A percentile compares a stretch with the other conserved stretches of the same genome.
Conservation (phyloP, 2,113 vertebrate species). For the Odontophorus gujanensis region DNA sequence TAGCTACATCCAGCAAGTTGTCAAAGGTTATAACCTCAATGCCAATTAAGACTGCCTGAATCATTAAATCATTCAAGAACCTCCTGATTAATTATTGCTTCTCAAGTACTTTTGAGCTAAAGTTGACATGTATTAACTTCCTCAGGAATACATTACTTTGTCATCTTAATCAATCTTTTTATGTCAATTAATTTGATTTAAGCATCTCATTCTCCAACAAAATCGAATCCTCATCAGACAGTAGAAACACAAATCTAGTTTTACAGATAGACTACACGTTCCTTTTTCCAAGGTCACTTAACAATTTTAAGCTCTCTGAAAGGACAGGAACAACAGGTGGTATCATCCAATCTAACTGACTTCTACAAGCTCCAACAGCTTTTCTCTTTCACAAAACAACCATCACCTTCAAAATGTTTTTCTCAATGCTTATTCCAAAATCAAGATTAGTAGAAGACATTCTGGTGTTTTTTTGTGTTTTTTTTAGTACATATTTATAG, state of each 20-base stretch:
- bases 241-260: not conserved
- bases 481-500: not conserved
- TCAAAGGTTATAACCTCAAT: conserved; percentile 23
- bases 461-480: not conserved
- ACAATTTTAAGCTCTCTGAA: not conserved
- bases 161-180: not conserved
- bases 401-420: not conserved
- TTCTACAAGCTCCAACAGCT: not conserved
- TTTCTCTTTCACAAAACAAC: not conserved
- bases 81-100: conserved; percentile 36
- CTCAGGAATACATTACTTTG: conserved; percentile 25
- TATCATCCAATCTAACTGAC: not conserved
- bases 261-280: not conserved
- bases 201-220: not conserved
- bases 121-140: conserved; percentile 6
- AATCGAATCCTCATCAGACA: not conserved
- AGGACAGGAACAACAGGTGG: not conserved
- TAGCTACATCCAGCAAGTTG: not conserved
- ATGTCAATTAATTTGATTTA: conserved; percentile 47
- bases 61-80: conserved; percentile 35
- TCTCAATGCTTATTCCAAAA: not conserved
- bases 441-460: not conserved
- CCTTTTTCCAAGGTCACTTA: not conserved
- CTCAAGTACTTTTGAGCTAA: conserved; percentile 1
- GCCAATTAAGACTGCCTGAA: conserved; percentile 7